phyloP scores from a whole-genome alignment of 2,888 invertebrate genomes.

The Podabrus alpinus region DNA sequence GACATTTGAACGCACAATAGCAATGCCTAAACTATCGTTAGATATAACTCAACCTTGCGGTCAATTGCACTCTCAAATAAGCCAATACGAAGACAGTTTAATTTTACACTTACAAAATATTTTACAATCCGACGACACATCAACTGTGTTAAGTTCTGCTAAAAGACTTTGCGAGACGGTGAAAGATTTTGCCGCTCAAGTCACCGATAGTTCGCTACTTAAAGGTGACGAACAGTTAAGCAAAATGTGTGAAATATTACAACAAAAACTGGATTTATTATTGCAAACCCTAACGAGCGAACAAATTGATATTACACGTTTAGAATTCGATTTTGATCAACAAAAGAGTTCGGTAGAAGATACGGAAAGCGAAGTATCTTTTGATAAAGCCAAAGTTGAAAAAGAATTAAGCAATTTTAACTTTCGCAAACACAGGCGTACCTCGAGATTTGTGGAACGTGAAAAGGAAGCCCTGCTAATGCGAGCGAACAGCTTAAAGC shows the following conservation, averaged over 20 bases:
- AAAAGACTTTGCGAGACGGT: slow-evolving; percentile 74
- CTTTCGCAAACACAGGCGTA: slow-evolving; percentile 52
- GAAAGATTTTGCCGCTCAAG: slow-evolving; percentile 71
- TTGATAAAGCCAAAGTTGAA: slow-evolving; percentile 49
- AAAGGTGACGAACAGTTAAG: slow-evolving; percentile 65
- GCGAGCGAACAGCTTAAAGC: slow-evolving; percentile 81
- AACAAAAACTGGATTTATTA: slow-evolving; percentile 75
- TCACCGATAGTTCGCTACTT: slow-evolving; percentile 62
- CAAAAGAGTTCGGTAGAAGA: slow-evolving; percentile 47
- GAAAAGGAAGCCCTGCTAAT: slow-evolving; percentile 64
- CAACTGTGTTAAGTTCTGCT: slow-evolving; percentile 72
- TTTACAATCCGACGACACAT: slow-evolving; percentile 79
- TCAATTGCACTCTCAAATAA: slow-evolving; percentile 60
- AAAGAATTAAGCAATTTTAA: slow-evolving; percentile 56
- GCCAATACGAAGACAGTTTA: slow-evolving; percentile 77
- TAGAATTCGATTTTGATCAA: slow-evolving; percentile 38
- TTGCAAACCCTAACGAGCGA: slow-evolving; percentile 74
- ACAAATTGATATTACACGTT: slow-evolving; percentile 54
- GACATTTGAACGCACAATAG: slow-evolving; percentile 81
- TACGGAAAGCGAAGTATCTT: slow-evolving; percentile 53
- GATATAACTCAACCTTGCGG: slow-evolving; percentile 53
- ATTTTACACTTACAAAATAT: slow-evolving; percentile 84
- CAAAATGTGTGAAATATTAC: slow-evolving; percentile 72
- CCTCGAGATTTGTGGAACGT: slow-evolving; percentile 56
- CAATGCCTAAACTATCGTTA: slow-evolving; percentile 60